Conservation (phyloP, 2,888 invertebrate species). For the Dryadula phaetusa region DNA sequence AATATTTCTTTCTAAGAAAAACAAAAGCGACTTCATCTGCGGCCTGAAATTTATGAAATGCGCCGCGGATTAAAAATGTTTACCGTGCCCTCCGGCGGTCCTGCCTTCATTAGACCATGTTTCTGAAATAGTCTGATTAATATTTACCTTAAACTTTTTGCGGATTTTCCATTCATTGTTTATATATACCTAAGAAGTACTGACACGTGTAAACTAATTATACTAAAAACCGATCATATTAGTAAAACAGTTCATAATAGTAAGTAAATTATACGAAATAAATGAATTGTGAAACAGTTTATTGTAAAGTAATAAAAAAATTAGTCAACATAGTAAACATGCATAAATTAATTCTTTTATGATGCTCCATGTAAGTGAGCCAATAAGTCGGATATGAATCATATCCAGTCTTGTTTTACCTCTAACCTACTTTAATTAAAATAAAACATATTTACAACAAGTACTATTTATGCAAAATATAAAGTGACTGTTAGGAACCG, state of each 20-base stretch:
- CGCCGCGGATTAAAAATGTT: slow-evolving; percentile 82
- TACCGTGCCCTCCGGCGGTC: slow-evolving; percentile 73
- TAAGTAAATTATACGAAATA: no score
- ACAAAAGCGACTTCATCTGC: slow-evolving; percentile 76
- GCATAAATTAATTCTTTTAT: neutral
- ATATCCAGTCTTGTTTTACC: neutral
- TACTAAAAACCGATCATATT: neutral
- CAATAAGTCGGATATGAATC: neutral
- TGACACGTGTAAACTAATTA: neutral
- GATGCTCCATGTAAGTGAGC: neutral
- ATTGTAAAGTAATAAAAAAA: neutral
- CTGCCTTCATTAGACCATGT: slow-evolving; percentile 75
- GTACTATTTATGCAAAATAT: neutral
- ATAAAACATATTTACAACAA: slow-evolving; percentile 1
- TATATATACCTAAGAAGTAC: slow-evolving; percentile 47
- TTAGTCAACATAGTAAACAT: no score
- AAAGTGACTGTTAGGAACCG: neutral
- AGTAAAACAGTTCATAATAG: no score
- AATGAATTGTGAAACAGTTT: no score
- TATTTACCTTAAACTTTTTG: slow-evolving; percentile 79
- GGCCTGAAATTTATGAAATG: slow-evolving; percentile 80
- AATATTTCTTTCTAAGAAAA: slow-evolving; percentile 76
- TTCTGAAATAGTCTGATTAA: slow-evolving; percentile 78
- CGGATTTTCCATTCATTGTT: slow-evolving; percentile 69
- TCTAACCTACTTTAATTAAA: neutral